phyloP scores from a whole-genome alignment of 2,113 vertebrate genomes.

The Apodemus speciosus region DNA sequence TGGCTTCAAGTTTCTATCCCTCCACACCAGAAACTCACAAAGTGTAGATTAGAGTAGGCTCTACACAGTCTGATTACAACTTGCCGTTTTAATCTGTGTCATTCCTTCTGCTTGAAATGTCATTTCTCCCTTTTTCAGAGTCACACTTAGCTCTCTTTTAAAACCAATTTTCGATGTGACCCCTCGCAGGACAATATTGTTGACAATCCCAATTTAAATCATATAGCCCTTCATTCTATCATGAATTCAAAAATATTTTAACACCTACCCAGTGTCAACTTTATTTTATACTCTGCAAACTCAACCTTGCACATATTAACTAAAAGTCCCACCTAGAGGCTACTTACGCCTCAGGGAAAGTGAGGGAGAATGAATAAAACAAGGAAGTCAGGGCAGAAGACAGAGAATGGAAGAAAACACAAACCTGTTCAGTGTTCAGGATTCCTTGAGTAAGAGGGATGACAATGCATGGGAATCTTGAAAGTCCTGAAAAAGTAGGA shows the following conservation, averaged over 20 bases:
- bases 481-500: background rate
- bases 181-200: background rate
- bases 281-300: background rate
- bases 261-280: background rate
- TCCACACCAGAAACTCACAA: too few species aligned
- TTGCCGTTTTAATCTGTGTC: background rate
- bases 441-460: background rate
- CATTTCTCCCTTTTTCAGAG: background rate
- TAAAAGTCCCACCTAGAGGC: background rate
- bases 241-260: conserved; percentile 38
- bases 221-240: background rate
- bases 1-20: too few species aligned
- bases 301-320: background rate
- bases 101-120: background rate
- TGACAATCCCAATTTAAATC: background rate
- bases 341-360: background rate
- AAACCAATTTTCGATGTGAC: background rate
- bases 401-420: background rate
- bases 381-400: background rate
- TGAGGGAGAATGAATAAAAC: background rate
- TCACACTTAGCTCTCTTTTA: background rate
- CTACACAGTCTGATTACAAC: background rate
- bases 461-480: background rate
- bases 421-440: background rate
- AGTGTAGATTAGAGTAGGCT: background rate